Evolutionary conservation across 1,140 invertebrate species (phyloP), one percentile per base, ranked within the genome.

Genomic region (Magallana angulata): DNA sequence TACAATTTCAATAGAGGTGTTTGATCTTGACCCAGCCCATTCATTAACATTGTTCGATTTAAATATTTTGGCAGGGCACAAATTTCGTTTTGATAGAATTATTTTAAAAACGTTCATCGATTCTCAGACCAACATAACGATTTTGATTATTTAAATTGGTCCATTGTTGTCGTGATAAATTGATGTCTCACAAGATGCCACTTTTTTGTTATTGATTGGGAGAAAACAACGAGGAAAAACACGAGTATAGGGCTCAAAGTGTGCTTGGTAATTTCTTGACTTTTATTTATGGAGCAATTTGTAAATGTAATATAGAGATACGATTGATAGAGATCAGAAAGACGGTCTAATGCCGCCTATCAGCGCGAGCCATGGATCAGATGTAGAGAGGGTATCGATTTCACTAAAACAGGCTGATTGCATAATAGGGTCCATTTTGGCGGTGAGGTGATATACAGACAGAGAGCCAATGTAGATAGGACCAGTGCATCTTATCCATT

Each of bases 231-330:
- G 36, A 48, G 30, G 18, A 76, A 68, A 30, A 30, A 76, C 18
- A 30, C 68, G 9, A 12, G 8, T 11, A 30, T 30, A 24, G 7
- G 24, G 68, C 24, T 76, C 36, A 30, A 76, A 76, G n/a, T 18
- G 68, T 18, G 68, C 36, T 76, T 76, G 68, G 7, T 30, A 30
- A 30, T 76, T 76, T 30, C 24, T 76, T 30, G 1, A 36, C 68
- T 76, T 8, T 76, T 76, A 76, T 76, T 76, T 76, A 76, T 76
- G 68, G 68, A 36, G 24, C 24, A 76, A 76, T 76, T 76, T 76
- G 68, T 76, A 76, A 76, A 76, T 76, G 68, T 76, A 30, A 76
- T 76, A 76, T 76, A 30, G 68, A 76, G 68, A 76, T 76, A 76
- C 8, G 36, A 76, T 76, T 76, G 68, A 76, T 76, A 76, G 68